Evolutionary conservation across 2,888 invertebrate species (phyloP).

Genomic region (Chrysotoxum bicinctum): DNA sequence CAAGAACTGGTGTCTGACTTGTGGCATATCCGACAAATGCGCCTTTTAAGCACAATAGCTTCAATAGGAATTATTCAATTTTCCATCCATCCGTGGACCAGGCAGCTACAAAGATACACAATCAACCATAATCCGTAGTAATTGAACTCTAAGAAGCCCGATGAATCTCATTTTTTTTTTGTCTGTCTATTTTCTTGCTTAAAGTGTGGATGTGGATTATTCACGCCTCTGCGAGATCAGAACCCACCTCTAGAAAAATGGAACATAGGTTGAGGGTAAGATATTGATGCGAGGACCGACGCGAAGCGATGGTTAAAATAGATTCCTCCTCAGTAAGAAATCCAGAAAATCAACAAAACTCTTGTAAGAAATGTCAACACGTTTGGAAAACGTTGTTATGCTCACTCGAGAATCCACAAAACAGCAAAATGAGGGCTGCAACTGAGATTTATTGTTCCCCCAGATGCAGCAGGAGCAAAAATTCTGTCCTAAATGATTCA

Average conservation of each 20-base stretch:
- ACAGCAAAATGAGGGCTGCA: constrained; percentile 62
- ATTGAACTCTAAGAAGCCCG: constrained; percentile 70
- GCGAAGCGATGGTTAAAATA: background rate
- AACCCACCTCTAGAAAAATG: constrained; percentile 37
- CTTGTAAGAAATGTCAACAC: constrained; percentile 71
- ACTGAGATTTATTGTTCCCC: constrained; percentile 61
- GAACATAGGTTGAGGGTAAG: constrained; percentile 9
- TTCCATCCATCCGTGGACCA: constrained; percentile 40
- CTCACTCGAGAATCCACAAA: constrained; percentile 54
- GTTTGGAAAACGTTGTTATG: constrained; percentile 62
- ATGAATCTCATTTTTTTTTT: constrained; percentile 43
- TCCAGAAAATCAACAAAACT: constrained; percentile 61
- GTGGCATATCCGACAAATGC: constrained; percentile 69
- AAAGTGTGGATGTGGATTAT: constrained; percentile 46
- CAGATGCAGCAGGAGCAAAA: constrained; percentile 61
- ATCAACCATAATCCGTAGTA: constrained; percentile 68
- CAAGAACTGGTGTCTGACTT: constrained; percentile 43
- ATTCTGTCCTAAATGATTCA: constrained; percentile 69
- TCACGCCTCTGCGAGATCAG: constrained; percentile 63
- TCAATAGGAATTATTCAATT: constrained; percentile 68
- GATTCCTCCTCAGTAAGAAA: constrained; percentile 21
- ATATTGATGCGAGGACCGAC: constrained; percentile 27
- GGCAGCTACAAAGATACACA: constrained; percentile 35
- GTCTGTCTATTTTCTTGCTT: background rate
- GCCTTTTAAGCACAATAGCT: constrained; percentile 56